Evolutionary conservation across 2,113 vertebrate species (phyloP).

Genomic region (Grammomys dolichurus): DNA sequence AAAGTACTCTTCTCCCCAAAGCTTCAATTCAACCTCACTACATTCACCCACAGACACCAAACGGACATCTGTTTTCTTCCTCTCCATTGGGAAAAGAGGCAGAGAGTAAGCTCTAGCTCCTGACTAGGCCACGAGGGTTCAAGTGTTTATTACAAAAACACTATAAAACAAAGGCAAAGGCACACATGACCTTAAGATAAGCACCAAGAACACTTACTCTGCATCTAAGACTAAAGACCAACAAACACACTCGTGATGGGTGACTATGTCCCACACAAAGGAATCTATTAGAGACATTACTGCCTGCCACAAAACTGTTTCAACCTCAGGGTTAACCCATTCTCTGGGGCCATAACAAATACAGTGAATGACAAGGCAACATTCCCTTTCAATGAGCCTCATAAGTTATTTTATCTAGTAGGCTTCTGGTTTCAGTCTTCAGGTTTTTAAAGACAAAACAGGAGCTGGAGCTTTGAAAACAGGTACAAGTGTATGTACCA

Average conservation of each 20-base stretch:
- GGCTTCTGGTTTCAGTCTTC: not conserved
- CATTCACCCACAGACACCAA: not conserved
- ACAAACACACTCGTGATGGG: not conserved
- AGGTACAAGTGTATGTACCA: not conserved
- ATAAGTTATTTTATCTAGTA: not conserved
- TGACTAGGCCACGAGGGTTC: not conserved
- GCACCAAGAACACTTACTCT: not conserved
- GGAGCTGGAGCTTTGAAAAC: not conserved
- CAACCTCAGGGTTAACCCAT: not conserved
- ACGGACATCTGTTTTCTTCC: no score
- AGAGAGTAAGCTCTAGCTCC: not conserved
- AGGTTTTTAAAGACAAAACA: constrained; percentile 6
- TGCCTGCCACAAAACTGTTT: not conserved
- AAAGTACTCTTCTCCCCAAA: not conserved
- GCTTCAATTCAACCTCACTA: not conserved
- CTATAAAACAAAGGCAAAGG: not conserved
- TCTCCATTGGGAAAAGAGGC: not conserved
- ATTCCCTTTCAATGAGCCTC: not conserved
- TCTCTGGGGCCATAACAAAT: not conserved
- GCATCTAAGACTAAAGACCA: not conserved
- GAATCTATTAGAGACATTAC: not conserved
- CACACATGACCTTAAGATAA: not conserved
- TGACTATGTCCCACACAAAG: not conserved
- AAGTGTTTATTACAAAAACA: not conserved
- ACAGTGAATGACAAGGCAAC: not conserved